Conservation (phyloP, 2,888 invertebrate species). For the Drosophila prostipennis region DNA sequence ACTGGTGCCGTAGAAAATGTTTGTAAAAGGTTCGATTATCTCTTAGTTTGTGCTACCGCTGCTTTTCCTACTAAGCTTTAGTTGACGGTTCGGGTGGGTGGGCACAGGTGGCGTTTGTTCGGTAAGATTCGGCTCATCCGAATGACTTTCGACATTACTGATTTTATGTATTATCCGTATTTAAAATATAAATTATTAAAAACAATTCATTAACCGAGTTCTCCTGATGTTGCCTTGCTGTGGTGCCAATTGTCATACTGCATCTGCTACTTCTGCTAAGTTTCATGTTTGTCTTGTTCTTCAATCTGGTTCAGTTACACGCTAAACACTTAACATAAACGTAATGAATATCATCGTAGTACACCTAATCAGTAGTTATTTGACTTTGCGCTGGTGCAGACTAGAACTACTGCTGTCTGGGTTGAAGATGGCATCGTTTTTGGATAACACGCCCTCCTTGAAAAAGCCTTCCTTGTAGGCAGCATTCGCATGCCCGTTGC, state of each 20-base stretch:
- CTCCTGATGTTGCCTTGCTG: constrained; percentile 22
- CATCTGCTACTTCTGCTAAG: constrained; percentile 21
- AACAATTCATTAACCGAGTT: constrained; percentile 30
- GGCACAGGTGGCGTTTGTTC: constrained; percentile 25
- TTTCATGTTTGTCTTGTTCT: constrained; percentile 42
- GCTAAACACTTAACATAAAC: constrained; percentile 74
- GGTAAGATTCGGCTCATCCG: constrained; percentile 13
- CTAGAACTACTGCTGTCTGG: constrained; percentile 83
- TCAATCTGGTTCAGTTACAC: constrained; percentile 61
- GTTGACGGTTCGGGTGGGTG: constrained; percentile 40
- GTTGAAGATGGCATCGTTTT: constrained; percentile 82
- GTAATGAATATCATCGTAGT: constrained; percentile 77
- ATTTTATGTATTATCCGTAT: constrained; percentile 16
- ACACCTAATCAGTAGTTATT: constrained; percentile 82
- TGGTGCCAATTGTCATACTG: constrained; percentile 27
- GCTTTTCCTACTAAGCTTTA: constrained; percentile 41
- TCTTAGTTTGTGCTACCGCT: constrained; percentile 38
- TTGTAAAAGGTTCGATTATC: constrained; percentile 33
- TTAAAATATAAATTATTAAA: constrained; percentile 34
- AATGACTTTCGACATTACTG: constrained; percentile 12
- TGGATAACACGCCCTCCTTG: constrained; percentile 81
- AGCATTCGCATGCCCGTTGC: constrained; percentile 61
- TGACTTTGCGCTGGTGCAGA: constrained; percentile 84
- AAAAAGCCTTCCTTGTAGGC: constrained; percentile 79
- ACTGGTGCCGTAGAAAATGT: constrained; percentile 44